Conservation (phyloP, 2,888 invertebrate genomes). For the Epicampocera succincta region DNA sequence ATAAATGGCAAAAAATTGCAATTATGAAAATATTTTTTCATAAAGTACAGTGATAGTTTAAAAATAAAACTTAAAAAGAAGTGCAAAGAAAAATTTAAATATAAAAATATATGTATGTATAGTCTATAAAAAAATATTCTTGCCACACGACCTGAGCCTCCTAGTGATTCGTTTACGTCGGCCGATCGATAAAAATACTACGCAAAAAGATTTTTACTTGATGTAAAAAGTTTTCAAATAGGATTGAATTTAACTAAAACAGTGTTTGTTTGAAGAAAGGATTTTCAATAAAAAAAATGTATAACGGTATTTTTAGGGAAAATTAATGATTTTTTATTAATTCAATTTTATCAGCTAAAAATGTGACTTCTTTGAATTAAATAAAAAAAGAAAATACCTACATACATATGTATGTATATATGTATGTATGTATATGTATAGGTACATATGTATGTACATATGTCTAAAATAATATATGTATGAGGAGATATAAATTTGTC, state of each 20-base stretch:
- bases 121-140: slow-evolving; percentile 55
- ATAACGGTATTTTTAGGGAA: slow-evolving; percentile 17
- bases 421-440: slow-evolving; percentile 6
- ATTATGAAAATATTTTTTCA: slow-evolving; percentile 18
- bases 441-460: not conserved
- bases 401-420: slow-evolving; percentile 5
- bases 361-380: slow-evolving; percentile 38
- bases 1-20: not conserved
- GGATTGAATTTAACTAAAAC: slow-evolving; percentile 47
- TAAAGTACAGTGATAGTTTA: slow-evolving; percentile 26
- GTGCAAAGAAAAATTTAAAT: slow-evolving; percentile 51
- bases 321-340: slow-evolving; percentile 12
- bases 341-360: slow-evolving; percentile 23
- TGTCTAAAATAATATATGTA: slow-evolving; percentile 15
- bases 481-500: slow-evolving; percentile 60
- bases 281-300: slow-evolving; percentile 10
- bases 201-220: slow-evolving; percentile 76
- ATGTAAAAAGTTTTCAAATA: slow-evolving; percentile 51
- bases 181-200: slow-evolving; percentile 80
- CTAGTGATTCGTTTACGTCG: slow-evolving; percentile 66
- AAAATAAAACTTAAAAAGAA: slow-evolving; percentile 24
- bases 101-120: slow-evolving; percentile 29
- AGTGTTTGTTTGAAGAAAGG: not conserved
- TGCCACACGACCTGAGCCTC: slow-evolving; percentile 63
- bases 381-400: slow-evolving; percentile 14